These are phyloP conservation scores for Brenthis daphne DNA, from an alignment of 2,888 invertebrate species.

Conservation along the genomic window DNA sequence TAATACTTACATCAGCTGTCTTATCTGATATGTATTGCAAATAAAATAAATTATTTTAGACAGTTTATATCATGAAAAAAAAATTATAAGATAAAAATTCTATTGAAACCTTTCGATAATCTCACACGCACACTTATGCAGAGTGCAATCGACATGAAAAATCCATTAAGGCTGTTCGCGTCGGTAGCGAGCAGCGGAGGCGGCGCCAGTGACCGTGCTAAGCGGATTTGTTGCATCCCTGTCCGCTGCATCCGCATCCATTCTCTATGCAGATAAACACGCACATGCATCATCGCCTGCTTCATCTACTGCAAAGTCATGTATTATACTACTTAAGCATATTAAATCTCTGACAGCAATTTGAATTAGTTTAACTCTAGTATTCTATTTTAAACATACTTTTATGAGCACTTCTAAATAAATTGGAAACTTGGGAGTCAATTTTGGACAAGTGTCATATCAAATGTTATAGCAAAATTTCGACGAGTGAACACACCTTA, in stretches of 20 bases:
- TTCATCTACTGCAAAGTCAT: slow-evolving; percentile 21
- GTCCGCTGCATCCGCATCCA: slow-evolving; percentile 40
- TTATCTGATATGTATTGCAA: background rate
- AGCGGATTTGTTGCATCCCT: slow-evolving; percentile 73
- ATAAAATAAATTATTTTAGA: slow-evolving; percentile 6
- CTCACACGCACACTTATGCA: slow-evolving; percentile 59
- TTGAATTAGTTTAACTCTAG: too few species aligned
- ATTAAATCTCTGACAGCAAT: too few species aligned
- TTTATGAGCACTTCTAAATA: too few species aligned
- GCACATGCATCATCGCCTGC: slow-evolving; percentile 37
- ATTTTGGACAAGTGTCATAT: too few species aligned
- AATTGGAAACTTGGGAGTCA: too few species aligned
- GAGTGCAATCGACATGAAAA: slow-evolving; percentile 80
- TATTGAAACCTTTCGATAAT: slow-evolving; percentile 57
- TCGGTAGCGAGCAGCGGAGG: slow-evolving; percentile 60
- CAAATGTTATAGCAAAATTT: too few species aligned
- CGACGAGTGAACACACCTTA: too few species aligned
- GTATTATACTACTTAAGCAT: background rate
- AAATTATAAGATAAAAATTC: slow-evolving; percentile 33
- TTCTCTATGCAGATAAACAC: slow-evolving; percentile 39
- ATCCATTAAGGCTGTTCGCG: slow-evolving; percentile 72
- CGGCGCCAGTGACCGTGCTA: slow-evolving; percentile 76
- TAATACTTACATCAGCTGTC: too few species aligned
- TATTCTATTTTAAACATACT: too few species aligned
- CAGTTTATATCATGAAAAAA: slow-evolving; percentile 8